Evolutionary conservation across 1,140 invertebrate genomes (phyloP), one percentile per base, ranked within the genome.

Genomic region (Meloidogyne exigua): DNA sequence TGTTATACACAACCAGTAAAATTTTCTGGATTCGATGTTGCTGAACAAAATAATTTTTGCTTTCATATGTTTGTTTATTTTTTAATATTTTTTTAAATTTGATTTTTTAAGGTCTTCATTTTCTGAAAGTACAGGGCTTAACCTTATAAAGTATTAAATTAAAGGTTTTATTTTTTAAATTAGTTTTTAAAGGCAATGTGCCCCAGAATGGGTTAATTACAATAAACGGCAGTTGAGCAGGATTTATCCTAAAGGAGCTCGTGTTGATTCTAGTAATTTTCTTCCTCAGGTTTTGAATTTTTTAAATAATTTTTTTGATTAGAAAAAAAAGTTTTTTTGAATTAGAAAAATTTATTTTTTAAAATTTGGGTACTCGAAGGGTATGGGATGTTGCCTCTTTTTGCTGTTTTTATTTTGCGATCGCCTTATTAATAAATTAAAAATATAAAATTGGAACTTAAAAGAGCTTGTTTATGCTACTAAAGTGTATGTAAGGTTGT

Each of bases 1-100:
- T 99, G 99, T 91, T 99, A 99, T 90, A 95, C 95, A 73, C 95
- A 98, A 89, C 96, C 97, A 2, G 93, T 99, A 85, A 99, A 99
- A 90, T 99, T 99, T 90, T 92, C 94, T 88, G 93, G 95, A 57
- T 99, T 99, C 89, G 95, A 98, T 87, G 91, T 94, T 79, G 95
- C 96, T 13, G 95, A 98, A 63, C 42, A 63, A 83, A 93, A 94
- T 87, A 96, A 97, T 89, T 92, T 95, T 83, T 92, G 95, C 89
- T 93, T 94, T 89, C 95, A 98, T 88, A 99, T 99, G 96, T 98
- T 95, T 57, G 97, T 95, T 63, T 25, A 1, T n/a, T 44, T 39
- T 9, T 70, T 32, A 36, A 32, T 13, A 39, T 39, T 39, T 39
- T 39, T 39, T 39, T 39, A 9, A 39, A 39, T 39, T 57, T 57